Evolutionary conservation across 2,888 invertebrate species (phyloP), one percentile per base, ranked within the genome.

Genomic region (Elmis aenea): DNA sequence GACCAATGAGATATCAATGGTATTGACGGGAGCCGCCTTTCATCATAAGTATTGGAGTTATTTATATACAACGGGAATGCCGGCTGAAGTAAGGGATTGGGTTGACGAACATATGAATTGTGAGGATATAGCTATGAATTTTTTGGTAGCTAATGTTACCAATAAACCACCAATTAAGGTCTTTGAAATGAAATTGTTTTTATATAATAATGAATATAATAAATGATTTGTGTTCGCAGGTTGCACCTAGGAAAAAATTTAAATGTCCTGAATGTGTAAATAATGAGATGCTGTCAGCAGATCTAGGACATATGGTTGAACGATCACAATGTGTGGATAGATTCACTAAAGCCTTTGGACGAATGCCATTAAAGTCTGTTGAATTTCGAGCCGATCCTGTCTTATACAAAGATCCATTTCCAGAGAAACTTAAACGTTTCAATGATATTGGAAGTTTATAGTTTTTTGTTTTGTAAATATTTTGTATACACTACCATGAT

Each of bases 61-160:
- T 69, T 80, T 93, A 71, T 96, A 95, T 66, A 92, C 93, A 11
- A 80, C 85, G 54, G 77, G 80, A 24, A 84, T 96, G 85, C 92
- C 94, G 0, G 75, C 79, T 1, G 81, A 83, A 54, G 84, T 95
- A 24, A 82, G 85, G 40, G 73, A 80, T 33, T 94, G 90, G 89
- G 94, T 95, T 1, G 95, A 96, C 64, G 83, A 87, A 9, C 85
- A 89, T 60, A 94, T 95, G 87, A 96, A 96, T 68, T 96, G 95
- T 63, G 96, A 96, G 67, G 95, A 96, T 62, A 93, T 96, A 52
- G 95, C 95, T 1, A 95, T 96, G 92, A 96, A 96, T 69, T 96
- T 95, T 69, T 77, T 96, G 3, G 88, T 96, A 15, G 86, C 94
- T 2, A 94, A 95, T 64, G 70, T 88, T 10, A 95, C 95, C 0